These are phyloP conservation scores for Netelia fuscicornis DNA, from an alignment of 2,888 invertebrate species.

Conservation along the genomic window DNA sequence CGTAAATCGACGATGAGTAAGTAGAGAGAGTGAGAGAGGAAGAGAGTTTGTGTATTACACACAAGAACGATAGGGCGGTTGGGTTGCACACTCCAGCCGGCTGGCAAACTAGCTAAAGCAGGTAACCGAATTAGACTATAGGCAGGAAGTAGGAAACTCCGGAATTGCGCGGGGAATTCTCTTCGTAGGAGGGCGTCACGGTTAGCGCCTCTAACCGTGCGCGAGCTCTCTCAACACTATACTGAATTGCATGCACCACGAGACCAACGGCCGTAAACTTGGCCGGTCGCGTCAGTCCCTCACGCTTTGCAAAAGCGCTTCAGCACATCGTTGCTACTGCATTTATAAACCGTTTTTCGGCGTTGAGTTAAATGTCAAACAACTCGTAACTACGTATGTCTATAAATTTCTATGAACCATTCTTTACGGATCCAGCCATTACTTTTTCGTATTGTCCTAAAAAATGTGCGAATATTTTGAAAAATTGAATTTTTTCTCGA, in stretches of 20 bases:
- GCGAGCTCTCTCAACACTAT: conserved; percentile 30
- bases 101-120: conserved; percentile 69
- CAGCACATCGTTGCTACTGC: conserved; percentile 48
- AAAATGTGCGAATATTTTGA: no score
- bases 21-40: background rate
- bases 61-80: conserved; percentile 42
- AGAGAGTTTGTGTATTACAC: background rate
- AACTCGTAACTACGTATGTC: background rate
- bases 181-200: conserved; percentile 76
- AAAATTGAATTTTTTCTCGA: no score
- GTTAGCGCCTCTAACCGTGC: conserved; percentile 70
- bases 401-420: background rate
- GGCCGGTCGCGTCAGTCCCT: conserved; percentile 56
- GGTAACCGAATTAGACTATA: conserved; percentile 74
- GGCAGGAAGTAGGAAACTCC: conserved; percentile 75
- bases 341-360: conserved; percentile 40
- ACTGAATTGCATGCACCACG: conserved; percentile 65
- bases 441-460: no score
- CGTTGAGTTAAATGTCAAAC: conserved; percentile 11
- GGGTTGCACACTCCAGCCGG: conserved; percentile 51
- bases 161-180: conserved; percentile 72
- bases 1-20: conserved; percentile 13
- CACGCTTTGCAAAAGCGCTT: conserved; percentile 50
- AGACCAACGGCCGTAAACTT: conserved; percentile 72
- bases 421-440: no score